Conservation (phyloP, 2,888 invertebrate species). For the Deilephila porcellus region DNA sequence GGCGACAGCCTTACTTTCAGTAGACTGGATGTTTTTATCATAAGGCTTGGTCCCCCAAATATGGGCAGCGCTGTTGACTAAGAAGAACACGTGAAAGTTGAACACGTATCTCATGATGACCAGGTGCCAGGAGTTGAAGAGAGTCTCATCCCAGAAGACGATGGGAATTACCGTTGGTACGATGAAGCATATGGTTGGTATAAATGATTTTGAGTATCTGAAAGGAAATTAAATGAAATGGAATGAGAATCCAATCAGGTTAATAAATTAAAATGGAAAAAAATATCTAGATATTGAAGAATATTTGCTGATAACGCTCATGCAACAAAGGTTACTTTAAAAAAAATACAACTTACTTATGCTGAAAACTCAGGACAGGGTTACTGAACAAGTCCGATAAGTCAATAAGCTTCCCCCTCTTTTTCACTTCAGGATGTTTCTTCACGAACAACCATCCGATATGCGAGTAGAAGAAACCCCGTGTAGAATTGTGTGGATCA, state of each 20-base stretch:
- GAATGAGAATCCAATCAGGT: neutral
- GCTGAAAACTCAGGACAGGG: slow-evolving; percentile 88
- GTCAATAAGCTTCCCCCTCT: slow-evolving; percentile 88
- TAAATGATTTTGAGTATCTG: slow-evolving; percentile 53
- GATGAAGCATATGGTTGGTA: slow-evolving; percentile 56
- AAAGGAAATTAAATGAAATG: slow-evolving; percentile 30
- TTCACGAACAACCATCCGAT: slow-evolving; percentile 91
- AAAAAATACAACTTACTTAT: slow-evolving; percentile 76
- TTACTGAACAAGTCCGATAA: slow-evolving; percentile 88
- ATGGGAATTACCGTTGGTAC: slow-evolving; percentile 80
- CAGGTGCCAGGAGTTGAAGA: slow-evolving; percentile 62
- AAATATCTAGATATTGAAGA: slow-evolving; percentile 8
- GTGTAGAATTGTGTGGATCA: slow-evolving; percentile 90
- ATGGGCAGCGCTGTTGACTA: slow-evolving; percentile 88
- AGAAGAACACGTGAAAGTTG: slow-evolving; percentile 83
- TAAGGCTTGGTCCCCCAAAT: slow-evolving; percentile 74
- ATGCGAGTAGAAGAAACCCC: slow-evolving; percentile 94
- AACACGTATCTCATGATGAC: slow-evolving; percentile 81
- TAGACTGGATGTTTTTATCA: slow-evolving; percentile 60
- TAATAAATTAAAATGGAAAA: neutral
- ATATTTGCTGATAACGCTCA: too few relatives aligned
- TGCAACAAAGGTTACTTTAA: too few relatives aligned
- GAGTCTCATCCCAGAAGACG: slow-evolving; percentile 84
- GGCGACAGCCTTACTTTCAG: slow-evolving; percentile 48
- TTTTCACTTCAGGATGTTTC: slow-evolving; percentile 90